Conservation (phyloP, 1,140 invertebrate genomes). For the Campoletis sonorensis region DNA sequence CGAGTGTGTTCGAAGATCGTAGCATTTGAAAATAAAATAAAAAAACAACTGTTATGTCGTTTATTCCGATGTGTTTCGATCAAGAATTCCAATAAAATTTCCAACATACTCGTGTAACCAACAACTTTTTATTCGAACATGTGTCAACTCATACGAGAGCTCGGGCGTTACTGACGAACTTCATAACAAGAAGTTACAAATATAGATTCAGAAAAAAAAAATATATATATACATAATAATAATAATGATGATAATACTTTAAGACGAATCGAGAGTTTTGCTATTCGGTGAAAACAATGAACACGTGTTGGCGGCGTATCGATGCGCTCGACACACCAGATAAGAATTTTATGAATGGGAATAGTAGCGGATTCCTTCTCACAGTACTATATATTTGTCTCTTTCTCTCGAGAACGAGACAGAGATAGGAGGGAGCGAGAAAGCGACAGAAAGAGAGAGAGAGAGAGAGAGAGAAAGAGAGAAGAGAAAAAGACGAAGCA, state of each 20-base stretch:
- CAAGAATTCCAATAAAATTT: too few relatives aligned
- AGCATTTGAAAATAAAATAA: too few relatives aligned
- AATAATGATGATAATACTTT: background rate
- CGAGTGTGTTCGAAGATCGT: too few relatives aligned
- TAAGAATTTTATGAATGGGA: conserved; percentile 65
- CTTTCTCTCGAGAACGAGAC: conserved; percentile 22
- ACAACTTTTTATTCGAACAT: too few relatives aligned
- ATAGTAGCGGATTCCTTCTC: conserved; percentile 51
- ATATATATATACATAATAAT: too few relatives aligned
- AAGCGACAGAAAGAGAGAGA: conserved; percentile 34
- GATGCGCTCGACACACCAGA: conserved; percentile 52
- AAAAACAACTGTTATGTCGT: too few relatives aligned
- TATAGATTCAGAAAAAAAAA: background rate
- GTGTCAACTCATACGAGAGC: too few relatives aligned
- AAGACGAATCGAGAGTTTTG: conserved; percentile 4
- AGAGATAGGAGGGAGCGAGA: conserved; percentile 4
- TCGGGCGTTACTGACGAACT: too few relatives aligned
- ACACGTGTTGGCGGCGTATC: conserved; percentile 29
- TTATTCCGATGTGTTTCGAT: too few relatives aligned
- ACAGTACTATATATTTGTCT: conserved; percentile 31
- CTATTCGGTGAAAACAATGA: conserved; percentile 38
- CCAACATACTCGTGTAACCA: too few relatives aligned
- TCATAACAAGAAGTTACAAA: background rate
- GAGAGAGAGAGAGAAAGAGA: conserved; percentile 32
- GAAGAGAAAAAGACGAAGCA: conserved; percentile 24